Conservation (phyloP, 2,888 invertebrate species). For the Pandemis cinnamomeana region DNA sequence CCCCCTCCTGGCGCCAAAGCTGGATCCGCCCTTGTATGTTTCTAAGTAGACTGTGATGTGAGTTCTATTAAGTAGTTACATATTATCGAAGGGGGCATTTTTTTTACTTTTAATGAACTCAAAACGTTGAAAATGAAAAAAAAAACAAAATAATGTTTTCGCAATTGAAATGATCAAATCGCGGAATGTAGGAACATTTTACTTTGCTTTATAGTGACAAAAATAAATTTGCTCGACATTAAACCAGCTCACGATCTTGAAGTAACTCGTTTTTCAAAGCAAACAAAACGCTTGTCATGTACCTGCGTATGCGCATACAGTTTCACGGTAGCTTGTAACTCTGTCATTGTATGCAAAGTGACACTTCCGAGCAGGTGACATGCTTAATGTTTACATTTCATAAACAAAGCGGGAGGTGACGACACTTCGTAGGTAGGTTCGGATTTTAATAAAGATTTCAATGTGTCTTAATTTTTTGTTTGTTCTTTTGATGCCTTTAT, state of each 20-base stretch:
- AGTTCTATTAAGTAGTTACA: too few relatives aligned
- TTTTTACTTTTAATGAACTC: too few relatives aligned
- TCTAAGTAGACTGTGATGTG: too few relatives aligned
- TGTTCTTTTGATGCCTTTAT: neutral
- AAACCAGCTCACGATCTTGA: conserved; percentile 35
- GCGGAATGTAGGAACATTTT: neutral
- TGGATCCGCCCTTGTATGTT: too few relatives aligned
- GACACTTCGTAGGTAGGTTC: conserved; percentile 17
- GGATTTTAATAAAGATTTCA: conserved; percentile 6
- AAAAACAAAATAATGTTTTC: neutral
- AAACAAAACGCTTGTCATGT: conserved; percentile 41
- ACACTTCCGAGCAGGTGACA: conserved; percentile 64
- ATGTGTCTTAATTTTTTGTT: conserved; percentile 1
- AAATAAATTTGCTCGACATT: conserved; percentile 10
- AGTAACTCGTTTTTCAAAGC: conserved; percentile 40
- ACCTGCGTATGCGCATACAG: conserved; percentile 35
- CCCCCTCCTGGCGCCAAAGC: too few relatives aligned
- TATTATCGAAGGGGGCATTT: too few relatives aligned
- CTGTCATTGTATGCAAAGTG: conserved; percentile 80
- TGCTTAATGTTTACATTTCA: conserved; percentile 49
- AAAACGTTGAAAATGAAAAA: too few relatives aligned
- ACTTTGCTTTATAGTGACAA: neutral
- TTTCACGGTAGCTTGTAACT: conserved; percentile 63
- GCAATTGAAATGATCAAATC: neutral
- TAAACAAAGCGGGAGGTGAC: conserved; percentile 45